Evolutionary conservation across 2,797 vertebrate genomes (phyloP), one percentile per base, ranked within the genome.

Genomic region (Notolabrus celidotus): DNA sequence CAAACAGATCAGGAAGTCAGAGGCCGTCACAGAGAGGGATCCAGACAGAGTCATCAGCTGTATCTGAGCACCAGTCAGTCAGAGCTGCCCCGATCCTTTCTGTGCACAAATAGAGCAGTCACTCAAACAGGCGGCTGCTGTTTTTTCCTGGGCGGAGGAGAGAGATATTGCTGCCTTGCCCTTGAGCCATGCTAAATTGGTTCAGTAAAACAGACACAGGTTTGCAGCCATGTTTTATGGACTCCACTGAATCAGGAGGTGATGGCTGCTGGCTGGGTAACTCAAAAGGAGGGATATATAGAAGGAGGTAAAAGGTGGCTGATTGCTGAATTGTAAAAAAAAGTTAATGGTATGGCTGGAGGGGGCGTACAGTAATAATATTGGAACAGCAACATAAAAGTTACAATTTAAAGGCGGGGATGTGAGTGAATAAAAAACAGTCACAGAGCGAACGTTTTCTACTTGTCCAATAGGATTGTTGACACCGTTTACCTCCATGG

Each of bases 131-230:
- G 54, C 69, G 16, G 80, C 31, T 68, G 27, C 54, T 60, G 68
- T 11, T 68, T 74, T n/a, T 63, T 66, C 23, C 57, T 34, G 71
- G 66, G 58, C 47, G 39, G 59, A 59, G 72, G 62, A 85, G 85
- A 84, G 86, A 84, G 84, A 77, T 81, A 91, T 85, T 67, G 86
- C 85, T 65, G 72, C 83, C 12, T 84, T 84, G 91, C 91, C 93
- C 91, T 90, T 92, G 92, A 93, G 89, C 86, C 85, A 84, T 42
- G 80, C 87, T 80, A 82, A 91, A 93, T 88, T 86, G 90, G 87
- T 83, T 79, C 77, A 83, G 86, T 91, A 90, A 92, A 92, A 92
- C 58, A 90, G 89, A 91, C 90, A 78, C 67, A 83, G 89, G 90
- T 88, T 88, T 86, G 86, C 58, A 63, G 86, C 64, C 15, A 15